Conservation (phyloP, 1,140 invertebrate genomes). For the Temnothorax longispinosus region DNA sequence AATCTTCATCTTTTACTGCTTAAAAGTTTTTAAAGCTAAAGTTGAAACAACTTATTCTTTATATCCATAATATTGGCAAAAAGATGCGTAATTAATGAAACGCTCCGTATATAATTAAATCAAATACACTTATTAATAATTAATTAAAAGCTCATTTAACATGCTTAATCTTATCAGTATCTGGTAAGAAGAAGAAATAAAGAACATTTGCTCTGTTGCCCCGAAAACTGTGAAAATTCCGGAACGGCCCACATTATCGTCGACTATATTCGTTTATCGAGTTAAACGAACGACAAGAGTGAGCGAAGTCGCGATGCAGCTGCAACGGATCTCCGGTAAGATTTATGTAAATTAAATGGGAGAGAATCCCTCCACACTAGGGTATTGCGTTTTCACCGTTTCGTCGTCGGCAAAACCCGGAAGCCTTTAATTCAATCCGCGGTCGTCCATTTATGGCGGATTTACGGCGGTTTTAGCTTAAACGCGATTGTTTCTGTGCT, state of each 20-base stretch:
- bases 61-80: background rate
- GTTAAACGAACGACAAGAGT: constrained; percentile 22
- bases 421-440: constrained; percentile 30
- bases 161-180: background rate
- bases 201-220: background rate
- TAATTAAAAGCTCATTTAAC: background rate
- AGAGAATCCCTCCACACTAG: constrained; percentile 36
- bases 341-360: constrained; percentile 66
- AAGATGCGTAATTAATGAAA: background rate
- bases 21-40: background rate
- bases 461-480: constrained; percentile 25
- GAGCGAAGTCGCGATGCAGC: constrained; percentile 10
- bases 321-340: constrained; percentile 9
- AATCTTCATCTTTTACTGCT: background rate
- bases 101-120: background rate
- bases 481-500: constrained; percentile 10
- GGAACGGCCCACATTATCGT: background rate
- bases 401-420: constrained; percentile 10
- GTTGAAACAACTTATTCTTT: background rate
- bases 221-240: background rate
- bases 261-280: background rate
- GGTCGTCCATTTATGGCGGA: constrained; percentile 22
- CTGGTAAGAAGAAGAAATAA: background rate
- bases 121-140: background rate
- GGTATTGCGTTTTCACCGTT: constrained; percentile 13